Evolutionary conservation across 2,113 vertebrate species (phyloP).

Genomic region (Machaerirhynchus nigripectus): DNA sequence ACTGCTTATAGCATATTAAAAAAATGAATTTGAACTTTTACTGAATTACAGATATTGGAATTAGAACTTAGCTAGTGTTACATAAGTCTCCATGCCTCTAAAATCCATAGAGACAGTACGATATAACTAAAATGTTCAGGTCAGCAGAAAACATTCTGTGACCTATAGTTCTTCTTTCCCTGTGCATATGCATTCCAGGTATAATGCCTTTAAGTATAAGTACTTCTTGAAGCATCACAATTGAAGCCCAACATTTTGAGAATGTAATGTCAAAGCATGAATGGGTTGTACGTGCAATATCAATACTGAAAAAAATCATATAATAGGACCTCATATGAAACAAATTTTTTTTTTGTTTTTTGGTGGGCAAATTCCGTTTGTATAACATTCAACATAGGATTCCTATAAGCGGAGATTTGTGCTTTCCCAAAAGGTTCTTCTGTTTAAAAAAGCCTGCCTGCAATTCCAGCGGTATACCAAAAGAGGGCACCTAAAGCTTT

Average conservation of each 20-base stretch:
- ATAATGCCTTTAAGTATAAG: neutral
- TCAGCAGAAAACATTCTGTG: neutral
- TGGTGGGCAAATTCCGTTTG: neutral
- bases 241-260: neutral
- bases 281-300: neutral
- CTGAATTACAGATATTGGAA: neutral
- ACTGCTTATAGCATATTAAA: neutral
- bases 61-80: neutral
- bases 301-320: neutral
- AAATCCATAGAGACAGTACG: neutral
- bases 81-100: neutral
- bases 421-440: neutral
- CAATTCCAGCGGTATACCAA: conserved; percentile 8
- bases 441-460: neutral
- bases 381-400: neutral
- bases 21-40: neutral
- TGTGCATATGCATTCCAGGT: neutral
- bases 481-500: conserved; percentile 74
- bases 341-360: neutral
- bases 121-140: neutral
- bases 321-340: neutral
- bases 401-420: neutral
- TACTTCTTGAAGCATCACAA: neutral
- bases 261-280: neutral
- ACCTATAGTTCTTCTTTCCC: neutral